A percentile compares a stretch with the other conserved stretches of the same genome.
These are phyloP conservation scores for Brenthis daphne DNA, from an alignment of 2,888 invertebrate genomes.

Conservation along the genomic window DNA sequence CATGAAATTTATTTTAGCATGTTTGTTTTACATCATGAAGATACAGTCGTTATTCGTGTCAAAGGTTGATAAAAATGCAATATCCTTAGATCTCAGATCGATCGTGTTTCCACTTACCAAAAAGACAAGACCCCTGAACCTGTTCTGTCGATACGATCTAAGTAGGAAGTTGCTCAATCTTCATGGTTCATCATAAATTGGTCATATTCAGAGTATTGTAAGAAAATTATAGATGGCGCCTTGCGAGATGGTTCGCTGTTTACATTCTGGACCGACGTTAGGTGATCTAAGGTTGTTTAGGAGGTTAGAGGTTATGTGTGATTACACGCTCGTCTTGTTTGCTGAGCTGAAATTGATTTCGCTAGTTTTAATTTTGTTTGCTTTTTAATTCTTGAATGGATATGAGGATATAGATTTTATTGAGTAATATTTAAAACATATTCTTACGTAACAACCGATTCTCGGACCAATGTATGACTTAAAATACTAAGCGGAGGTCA, in stretches of 20 bases:
- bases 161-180: conserved; percentile 25
- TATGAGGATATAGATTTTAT: too few species aligned
- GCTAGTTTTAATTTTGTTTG: conserved; percentile 40
- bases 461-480: too few species aligned
- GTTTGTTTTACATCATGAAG: conserved; percentile 77
- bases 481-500: too few species aligned
- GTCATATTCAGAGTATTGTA: conserved; percentile 71
- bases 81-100: conserved; percentile 75
- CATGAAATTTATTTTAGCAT: conserved; percentile 44
- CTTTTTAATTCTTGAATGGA: conserved; percentile 29
- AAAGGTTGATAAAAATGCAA: conserved; percentile 83
- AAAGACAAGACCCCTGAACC: conserved; percentile 40
- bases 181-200: conserved; percentile 51
- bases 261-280: conserved; percentile 76
- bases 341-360: conserved; percentile 65
- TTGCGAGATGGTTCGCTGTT: conserved; percentile 76
- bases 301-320: conserved; percentile 72
- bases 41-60: conserved; percentile 78
- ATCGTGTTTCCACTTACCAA: conserved; percentile 67
- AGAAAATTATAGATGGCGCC: conserved; percentile 82
- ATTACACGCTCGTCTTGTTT: conserved; percentile 74
- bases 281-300: conserved; percentile 68
- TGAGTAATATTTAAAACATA: too few species aligned
- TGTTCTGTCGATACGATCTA: conserved; percentile 32
- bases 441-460: too few species aligned